Base-by-base conservation (phyloP, 2,888 invertebrate species). In the Baronia brevicornis region DNA sequence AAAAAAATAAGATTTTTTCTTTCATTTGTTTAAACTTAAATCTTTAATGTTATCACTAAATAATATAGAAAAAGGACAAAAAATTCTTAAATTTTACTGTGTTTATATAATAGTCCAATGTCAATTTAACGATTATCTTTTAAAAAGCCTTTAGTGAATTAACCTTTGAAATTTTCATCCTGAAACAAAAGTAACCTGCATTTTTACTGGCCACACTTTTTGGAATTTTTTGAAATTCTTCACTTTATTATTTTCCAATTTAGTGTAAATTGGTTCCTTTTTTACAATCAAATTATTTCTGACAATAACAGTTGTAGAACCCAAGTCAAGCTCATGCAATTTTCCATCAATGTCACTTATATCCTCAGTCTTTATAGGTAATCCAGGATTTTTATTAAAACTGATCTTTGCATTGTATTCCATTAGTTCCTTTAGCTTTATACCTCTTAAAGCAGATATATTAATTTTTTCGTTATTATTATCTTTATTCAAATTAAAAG, bases 141-240 rank as follows among this genome's bases (percentile, higher is more conserved):
- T n/a, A n/a, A n/a, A n/a, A n/a, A n/a, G n/a, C n/a, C n/a, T n/a
- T n/a, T n/a, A n/a, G n/a, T n/a, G n/a, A n/a, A n/a, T n/a, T n/a
- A n/a, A n/a, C n/a, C n/a, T n/a, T n/a, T n/a, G n/a, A n/a, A n/a
- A n/a, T n/a, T n/a, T n/a, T 36, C 62, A 52, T 26, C 51, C 58
- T 6, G 65, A 54, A 39, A 67, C 58, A 18, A 68, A 38, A 40
- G 62, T 66, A 6, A 66, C 50, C 39, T 73, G 70, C 59, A 62
- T 69, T 48, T 68, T 78, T 4, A 77, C 22, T 37, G 82, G 84
- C 82, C 82, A 82, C 8, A 82, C 70, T 42, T 84, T 84, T 51
- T 78, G 79, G 38, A 84, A 82, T 39, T 66, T 84, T 38, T 84
- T 84, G 46, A 80, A 84, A 49, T 84, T 82, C 35, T 58, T 71